Evolutionary conservation across 1,140 invertebrate species (phyloP), one percentile per base, ranked within the genome.

Genomic region (Muscidifurax raptorellus): DNA sequence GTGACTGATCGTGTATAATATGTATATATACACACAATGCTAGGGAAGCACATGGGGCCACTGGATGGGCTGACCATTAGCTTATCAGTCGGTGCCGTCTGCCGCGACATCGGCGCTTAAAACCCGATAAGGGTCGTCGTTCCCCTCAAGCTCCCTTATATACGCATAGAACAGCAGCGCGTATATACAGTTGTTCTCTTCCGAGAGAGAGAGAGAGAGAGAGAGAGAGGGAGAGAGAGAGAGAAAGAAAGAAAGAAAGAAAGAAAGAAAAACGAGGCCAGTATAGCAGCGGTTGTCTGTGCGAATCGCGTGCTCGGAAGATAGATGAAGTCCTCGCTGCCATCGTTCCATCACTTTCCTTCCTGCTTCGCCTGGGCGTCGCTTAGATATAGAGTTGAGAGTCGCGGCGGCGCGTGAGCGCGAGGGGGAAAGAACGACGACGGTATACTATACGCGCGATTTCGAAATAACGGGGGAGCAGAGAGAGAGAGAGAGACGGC

Each of bases 211-310:
- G n/a, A n/a, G n/a, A n/a, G n/a, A n/a, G n/a, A n/a, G n/a, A n/a
- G n/a, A n/a, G n/a, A n/a, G n/a, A n/a, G n/a, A n/a, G n/a, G n/a
- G n/a, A n/a, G n/a, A n/a, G n/a, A n/a, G n/a, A n/a, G n/a, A n/a
- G n/a, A n/a, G n/a, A n/a, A n/a, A n/a, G n/a, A n/a, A n/a, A n/a
- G n/a, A n/a, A n/a, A n/a, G n/a, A n/a, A n/a, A n/a, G n/a, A n/a
- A n/a, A n/a, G 79, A 30, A 72, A 81, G 79, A 81, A 72, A 72
- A 80, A 80, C 77, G 77, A 80, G 77, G 77, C 30, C 77, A 80
- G 59, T 40, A 47, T 36, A 59, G 27, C 75, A 7, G 28, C 47
- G 22, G 15, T 30, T 30, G 18, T 47, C n/a, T 52, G 47, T 13
- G 47, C 74, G 74, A 47, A 75, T 75, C 74, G 74, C 74, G 74